These are phyloP conservation scores for Spilarctia lutea DNA, from an alignment of 2,888 invertebrate genomes.

Conservation along the genomic window DNA sequence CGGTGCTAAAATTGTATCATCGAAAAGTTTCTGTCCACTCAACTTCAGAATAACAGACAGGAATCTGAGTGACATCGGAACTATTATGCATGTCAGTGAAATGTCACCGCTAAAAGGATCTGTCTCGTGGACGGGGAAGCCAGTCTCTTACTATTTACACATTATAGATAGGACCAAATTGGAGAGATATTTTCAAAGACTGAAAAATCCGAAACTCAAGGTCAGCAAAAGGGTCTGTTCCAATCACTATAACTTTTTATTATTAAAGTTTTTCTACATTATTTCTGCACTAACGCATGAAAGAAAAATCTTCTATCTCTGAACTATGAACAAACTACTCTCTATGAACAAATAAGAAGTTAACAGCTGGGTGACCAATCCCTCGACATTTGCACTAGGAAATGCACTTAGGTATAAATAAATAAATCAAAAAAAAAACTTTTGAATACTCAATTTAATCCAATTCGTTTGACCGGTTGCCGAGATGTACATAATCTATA, in stretches of 20 bases:
- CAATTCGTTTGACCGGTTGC: neutral
- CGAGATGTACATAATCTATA: neutral
- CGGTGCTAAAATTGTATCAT: slow-evolving; percentile 98
- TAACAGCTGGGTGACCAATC: no score
- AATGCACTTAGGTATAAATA: no score
- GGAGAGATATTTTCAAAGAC: slow-evolving; percentile 98
- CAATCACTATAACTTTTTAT: slow-evolving; percentile 60
- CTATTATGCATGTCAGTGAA: slow-evolving; percentile 99
- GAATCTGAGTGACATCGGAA: slow-evolving; percentile 99
- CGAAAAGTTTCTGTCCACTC: slow-evolving; percentile 99
- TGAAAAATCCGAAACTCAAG: slow-evolving; percentile 95
- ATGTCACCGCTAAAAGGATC: slow-evolving; percentile 98
- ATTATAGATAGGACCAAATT: slow-evolving; percentile 98
- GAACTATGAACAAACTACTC: neutral
- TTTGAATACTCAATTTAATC: neutral
- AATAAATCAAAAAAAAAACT: no score
- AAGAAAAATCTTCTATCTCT: neutral
- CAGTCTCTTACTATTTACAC: slow-evolving; percentile 99
- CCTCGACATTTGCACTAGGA: no score
- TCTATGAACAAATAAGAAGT: neutral
- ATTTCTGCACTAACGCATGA: slow-evolving; percentile 16
- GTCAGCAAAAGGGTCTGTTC: slow-evolving; percentile 87
- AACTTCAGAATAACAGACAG: slow-evolving; percentile 99
- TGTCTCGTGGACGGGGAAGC: slow-evolving; percentile 99
- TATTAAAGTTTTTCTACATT: slow-evolving; percentile 18